Percentiles rank a stretch among this genome's conserved stretches.
These are phyloP conservation scores for Drosophila ercepeae DNA, from an alignment of 1,140 invertebrate genomes.

Conservation along the genomic window DNA sequence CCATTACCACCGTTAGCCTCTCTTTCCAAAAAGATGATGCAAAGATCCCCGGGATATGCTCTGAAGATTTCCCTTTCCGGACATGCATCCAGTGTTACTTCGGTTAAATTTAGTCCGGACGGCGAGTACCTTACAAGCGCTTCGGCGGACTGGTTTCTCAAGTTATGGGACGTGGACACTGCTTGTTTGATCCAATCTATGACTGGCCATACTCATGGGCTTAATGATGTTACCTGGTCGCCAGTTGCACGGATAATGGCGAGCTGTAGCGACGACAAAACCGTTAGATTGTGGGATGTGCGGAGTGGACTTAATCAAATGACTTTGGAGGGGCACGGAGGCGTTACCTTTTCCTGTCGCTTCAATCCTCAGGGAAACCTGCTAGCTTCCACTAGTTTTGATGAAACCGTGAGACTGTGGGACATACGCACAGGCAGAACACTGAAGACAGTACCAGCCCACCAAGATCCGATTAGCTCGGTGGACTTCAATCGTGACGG, in stretches of 20 bases:
- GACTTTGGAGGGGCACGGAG: conserved; percentile 18
- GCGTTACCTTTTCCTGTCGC: conserved; percentile 50
- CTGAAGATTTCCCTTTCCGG: conserved; percentile 28
- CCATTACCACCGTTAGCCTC: conserved; percentile 10
- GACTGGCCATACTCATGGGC: conserved; percentile 35
- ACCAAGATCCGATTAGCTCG: conserved; percentile 52
- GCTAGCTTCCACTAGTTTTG: conserved; percentile 49
- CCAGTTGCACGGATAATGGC: conserved; percentile 8
- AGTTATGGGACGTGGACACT: conserved; percentile 46
- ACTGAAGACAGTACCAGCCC: conserved; percentile 40
- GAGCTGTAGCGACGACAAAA: conserved; percentile 58
- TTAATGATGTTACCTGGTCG: conserved; percentile 63
- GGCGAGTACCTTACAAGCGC: conserved; percentile 42
- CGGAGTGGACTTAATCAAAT: conserved; percentile 8
- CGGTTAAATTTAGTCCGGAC: conserved; percentile 35
- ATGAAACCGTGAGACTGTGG: conserved; percentile 53
- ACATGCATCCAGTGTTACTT: conserved; percentile 20
- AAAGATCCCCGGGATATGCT: conserved; percentile 31
- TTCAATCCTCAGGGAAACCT: conserved; percentile 54
- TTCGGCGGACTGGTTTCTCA: conserved; percentile 45
- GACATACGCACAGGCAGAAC: conserved; percentile 44
- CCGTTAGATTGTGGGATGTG: conserved; percentile 41
- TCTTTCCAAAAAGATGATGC: not conserved
- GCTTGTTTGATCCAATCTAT: conserved; percentile 10
- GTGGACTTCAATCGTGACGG: conserved; percentile 61